Evolutionary conservation across 2,797 vertebrate genomes (phyloP).

Genomic region (Sternotherus odoratus): DNA sequence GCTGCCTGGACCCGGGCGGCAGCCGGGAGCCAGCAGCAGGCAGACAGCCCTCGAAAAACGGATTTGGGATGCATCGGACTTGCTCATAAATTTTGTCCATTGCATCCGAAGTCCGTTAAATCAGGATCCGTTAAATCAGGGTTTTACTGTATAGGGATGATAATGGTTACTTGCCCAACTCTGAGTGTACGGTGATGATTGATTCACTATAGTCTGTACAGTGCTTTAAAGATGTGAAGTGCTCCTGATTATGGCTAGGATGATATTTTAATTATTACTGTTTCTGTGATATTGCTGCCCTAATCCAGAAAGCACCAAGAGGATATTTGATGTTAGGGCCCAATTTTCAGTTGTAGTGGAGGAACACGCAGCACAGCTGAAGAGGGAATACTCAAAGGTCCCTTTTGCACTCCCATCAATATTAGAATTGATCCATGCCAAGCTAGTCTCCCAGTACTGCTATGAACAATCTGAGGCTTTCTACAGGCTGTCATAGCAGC

Average conservation of each 20-base stretch:
- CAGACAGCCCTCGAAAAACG: no score
- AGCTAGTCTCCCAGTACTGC: background rate
- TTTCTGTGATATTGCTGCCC: background rate
- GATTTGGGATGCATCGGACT: no score
- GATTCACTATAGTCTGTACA: background rate
- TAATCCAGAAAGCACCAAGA: background rate
- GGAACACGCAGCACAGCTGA: background rate
- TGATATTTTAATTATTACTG: background rate
- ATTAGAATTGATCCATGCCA: rapidly evolving
- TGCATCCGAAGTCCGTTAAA: no score
- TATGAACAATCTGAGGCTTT: background rate
- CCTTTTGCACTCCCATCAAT: background rate
- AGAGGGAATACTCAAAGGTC: background rate
- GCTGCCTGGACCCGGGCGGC: no score
- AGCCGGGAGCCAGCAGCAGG: no score
- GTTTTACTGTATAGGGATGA: background rate
- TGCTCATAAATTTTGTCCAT: no score
- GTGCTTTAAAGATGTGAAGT: background rate
- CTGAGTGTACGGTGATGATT: background rate
- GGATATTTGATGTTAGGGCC: background rate
- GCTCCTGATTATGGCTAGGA: background rate
- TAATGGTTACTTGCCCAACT: background rate
- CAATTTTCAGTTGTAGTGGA: background rate
- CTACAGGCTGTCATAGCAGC: background rate
- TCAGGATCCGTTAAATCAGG: no score